Evolutionary conservation across 35 echinoderm and acorn worm species (phyloP).

Genomic region (Apostichopus parvimensis): DNA sequence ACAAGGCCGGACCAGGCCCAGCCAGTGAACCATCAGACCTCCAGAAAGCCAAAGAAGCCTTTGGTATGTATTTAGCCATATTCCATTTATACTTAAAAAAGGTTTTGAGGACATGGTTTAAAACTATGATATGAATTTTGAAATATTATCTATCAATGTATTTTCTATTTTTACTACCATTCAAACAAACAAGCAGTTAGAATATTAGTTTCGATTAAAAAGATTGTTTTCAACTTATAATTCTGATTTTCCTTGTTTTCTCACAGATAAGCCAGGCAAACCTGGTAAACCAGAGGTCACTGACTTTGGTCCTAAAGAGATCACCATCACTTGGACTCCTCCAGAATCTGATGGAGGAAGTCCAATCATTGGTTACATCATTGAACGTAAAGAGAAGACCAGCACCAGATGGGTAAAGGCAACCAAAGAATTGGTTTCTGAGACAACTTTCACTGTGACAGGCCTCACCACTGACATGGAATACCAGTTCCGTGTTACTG

Average conservation of each 20-base stretch:
- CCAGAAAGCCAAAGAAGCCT: constrained; percentile 60
- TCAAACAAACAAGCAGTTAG: no score
- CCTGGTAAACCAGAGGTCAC: constrained; percentile 78
- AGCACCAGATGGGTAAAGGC: constrained; percentile 74
- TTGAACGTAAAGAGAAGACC: constrained; percentile 79
- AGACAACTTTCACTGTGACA: constrained; percentile 75
- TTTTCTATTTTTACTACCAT: no score
- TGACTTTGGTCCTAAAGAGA: constrained; percentile 72
- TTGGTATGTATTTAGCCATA: constrained; percentile 52
- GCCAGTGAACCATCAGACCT: constrained; percentile 74
- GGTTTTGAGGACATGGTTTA: no score
- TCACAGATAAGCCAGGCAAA: constrained; percentile 77
- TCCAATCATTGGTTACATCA: constrained; percentile 74
- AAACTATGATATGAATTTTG: no score
- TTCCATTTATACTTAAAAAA: no score
- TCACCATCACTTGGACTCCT: constrained; percentile 78
- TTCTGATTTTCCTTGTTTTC: no score
- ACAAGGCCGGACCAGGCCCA: constrained; percentile 82
- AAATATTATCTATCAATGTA: no score
- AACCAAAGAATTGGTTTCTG: constrained; percentile 69
- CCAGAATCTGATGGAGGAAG: constrained; percentile 84
- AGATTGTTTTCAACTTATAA: no score
- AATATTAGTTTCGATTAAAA: no score
- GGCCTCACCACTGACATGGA: constrained; percentile 64
- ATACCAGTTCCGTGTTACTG: constrained; percentile 66